Conservation (phyloP, 2,888 invertebrate genomes). For the Pandemis corylana region DNA sequence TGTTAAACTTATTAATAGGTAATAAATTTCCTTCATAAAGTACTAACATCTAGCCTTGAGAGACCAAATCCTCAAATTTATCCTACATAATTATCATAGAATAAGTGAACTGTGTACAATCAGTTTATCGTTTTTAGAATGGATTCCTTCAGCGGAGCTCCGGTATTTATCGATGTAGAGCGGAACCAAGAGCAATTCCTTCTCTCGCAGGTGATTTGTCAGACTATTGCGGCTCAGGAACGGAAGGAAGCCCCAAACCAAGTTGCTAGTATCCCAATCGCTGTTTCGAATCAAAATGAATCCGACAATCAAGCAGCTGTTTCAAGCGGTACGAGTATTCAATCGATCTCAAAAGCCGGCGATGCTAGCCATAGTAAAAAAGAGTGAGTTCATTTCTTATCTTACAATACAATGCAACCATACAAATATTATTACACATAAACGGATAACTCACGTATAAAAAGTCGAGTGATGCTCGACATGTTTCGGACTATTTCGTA, state of each 20-base stretch:
- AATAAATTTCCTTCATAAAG: too few species aligned
- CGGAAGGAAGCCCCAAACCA: neutral
- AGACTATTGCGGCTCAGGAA: neutral
- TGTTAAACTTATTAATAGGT: too few species aligned
- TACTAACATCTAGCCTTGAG: too few species aligned
- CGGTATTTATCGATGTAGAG: conserved; percentile 34
- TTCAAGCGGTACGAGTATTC: neutral
- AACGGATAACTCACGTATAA: too few species aligned
- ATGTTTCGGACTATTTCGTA: too few species aligned
- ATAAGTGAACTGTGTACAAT: too few species aligned
- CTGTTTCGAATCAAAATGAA: neutral
- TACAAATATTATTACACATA: too few species aligned
- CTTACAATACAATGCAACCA: too few species aligned
- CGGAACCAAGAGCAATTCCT: conserved; percentile 3
- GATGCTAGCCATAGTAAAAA: neutral
- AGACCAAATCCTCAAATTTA: too few species aligned
- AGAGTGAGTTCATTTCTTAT: neutral
- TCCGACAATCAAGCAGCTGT: neutral
- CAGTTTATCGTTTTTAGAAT: conserved; percentile 3
- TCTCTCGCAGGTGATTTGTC: conserved; percentile 8
- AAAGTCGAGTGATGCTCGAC: too few species aligned
- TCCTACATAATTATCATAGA: too few species aligned
- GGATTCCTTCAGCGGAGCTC: conserved; percentile 23
- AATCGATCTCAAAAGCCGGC: neutral
- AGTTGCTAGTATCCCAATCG: neutral